Evolutionary conservation across 2,888 invertebrate species (phyloP), one percentile per base, ranked within the genome.

Genomic region (Drosophila borealis): DNA sequence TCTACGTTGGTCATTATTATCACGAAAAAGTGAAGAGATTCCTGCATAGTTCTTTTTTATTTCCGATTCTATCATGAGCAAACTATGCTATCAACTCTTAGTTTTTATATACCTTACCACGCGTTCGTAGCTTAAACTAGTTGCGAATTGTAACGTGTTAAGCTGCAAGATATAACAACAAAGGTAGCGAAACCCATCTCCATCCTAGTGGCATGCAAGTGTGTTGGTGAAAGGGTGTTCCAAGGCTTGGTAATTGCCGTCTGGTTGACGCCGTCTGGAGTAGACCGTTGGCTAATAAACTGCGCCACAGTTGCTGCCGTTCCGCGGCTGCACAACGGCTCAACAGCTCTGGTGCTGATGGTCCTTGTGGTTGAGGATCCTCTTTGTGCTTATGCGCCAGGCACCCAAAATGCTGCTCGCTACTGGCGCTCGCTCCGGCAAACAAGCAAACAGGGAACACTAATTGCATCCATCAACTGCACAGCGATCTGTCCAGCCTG

Each of bases 401-500:
- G 29, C 53, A 41, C 49, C 57, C 13, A 53, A 72, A 72, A 72
- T 53, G 46, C 25, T 51, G 41, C 37, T 19, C 17, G 54, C 70
- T 54, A 34, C 42, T 69, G 70, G 33, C 42, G 33, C 70, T 53
- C 8, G 29, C 42, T 29, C 29, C 34, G 67, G 50, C 34, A 73
- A 73, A 55, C 74, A 55, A 60, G 74, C 67, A 66, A 66, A 51
- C 45, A 60, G 59, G 59, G 50, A 46, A 73, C 37, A 67, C 67
- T 71, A 73, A 71, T 71, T 71, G 71, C 74, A 66, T 71, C 55
- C 71, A 71, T 71, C 71, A 71, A 51, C 71, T 59, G 74, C 74
- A 66, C 55, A 55, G 74, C 64, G 37, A 71, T 60, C 67, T 71
- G 67, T 51, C 74, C 74, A 46, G 54, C 53, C 50, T 65, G 74